These are phyloP conservation scores for Ardeotis arabs DNA, from an alignment of 2,113 vertebrate species.

Conservation along the genomic window DNA sequence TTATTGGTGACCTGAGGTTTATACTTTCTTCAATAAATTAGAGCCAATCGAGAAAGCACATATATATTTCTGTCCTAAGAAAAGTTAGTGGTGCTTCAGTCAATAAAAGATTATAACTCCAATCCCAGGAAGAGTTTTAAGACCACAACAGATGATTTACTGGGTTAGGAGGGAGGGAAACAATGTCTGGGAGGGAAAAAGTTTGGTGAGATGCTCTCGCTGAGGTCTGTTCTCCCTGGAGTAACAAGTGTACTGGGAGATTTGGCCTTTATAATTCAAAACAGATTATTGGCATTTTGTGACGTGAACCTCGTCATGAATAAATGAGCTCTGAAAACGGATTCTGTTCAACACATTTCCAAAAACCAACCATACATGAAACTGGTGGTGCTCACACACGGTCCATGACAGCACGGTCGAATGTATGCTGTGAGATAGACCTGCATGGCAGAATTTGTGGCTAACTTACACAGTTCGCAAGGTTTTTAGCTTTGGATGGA, in stretches of 20 bases:
- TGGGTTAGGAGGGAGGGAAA: neutral
- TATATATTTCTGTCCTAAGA: neutral
- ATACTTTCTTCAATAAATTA: neutral
- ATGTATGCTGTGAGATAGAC: neutral
- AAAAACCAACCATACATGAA: constrained; percentile 30
- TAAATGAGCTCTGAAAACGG: constrained; percentile 47
- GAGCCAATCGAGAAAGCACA: neutral
- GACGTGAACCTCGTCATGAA: constrained; percentile 29
- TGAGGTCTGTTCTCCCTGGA: neutral
- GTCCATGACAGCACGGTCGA: neutral
- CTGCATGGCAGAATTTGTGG: neutral
- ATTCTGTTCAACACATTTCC: constrained; percentile 30
- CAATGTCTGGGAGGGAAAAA: neutral
- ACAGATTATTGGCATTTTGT: constrained; percentile 18
- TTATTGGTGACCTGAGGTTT: neutral
- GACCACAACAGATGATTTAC: neutral
- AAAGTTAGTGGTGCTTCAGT: neutral
- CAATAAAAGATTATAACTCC: neutral
- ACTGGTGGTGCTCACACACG: constrained; percentile 2
- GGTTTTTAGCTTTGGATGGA: neutral
- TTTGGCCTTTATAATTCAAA: constrained; percentile 43
- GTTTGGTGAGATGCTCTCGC: neutral
- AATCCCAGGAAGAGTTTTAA: neutral
- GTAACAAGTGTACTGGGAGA: neutral
- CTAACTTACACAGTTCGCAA: neutral